Evolutionary conservation across 2,113 vertebrate species (phyloP), one percentile per base, ranked within the genome.

Genomic region (Ctenodactylus gundi): DNA sequence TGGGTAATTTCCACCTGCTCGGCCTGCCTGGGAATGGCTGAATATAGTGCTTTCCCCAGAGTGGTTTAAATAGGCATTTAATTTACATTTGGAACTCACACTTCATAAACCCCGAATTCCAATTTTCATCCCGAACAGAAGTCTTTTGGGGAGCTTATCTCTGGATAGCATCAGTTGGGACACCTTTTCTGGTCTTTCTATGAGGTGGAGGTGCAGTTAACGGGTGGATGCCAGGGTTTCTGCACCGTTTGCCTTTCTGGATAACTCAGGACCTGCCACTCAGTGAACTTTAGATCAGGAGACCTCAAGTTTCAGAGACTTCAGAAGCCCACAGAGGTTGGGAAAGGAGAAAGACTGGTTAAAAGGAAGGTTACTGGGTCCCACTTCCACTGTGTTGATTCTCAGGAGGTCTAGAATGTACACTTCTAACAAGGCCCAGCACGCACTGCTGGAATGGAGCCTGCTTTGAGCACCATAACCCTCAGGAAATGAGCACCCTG

Each of bases 1-100:
- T 65, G 57, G 67, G 46, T 3, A 12, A 80, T 73, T 89, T 90
- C 27, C 60, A 88, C 41, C 92, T n/a, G 2, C 53, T 90, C 21
- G 49, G 75, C 53, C 44, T n/a, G 88, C 64, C 53, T 51, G 72
- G 41, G 78, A 64, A 82, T 36, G 70, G 31, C 39, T 70, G 76
- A 70, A 76, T 60, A 46, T 0, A 72, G 46, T 31, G 49, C 57
- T 53, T 7, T 75, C 60, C 27, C 67, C 4, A 21, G 18, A 55
- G 27, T 49, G 53, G 39, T 70, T 75, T 31, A 49, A 93, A 87
- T 67, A 85, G 78, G 23, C 36, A 34, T 81, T 95, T 76, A 84
- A 87, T 64, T 85, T 76, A 80, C 36, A 68, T 87, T 94, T 88
- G 49, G 58, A 94, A 70, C 31, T 75, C 51, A 51, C 57, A 11